Evolutionary conservation across 2,797 vertebrate species (phyloP).

Genomic region (Zalophus californianus): DNA sequence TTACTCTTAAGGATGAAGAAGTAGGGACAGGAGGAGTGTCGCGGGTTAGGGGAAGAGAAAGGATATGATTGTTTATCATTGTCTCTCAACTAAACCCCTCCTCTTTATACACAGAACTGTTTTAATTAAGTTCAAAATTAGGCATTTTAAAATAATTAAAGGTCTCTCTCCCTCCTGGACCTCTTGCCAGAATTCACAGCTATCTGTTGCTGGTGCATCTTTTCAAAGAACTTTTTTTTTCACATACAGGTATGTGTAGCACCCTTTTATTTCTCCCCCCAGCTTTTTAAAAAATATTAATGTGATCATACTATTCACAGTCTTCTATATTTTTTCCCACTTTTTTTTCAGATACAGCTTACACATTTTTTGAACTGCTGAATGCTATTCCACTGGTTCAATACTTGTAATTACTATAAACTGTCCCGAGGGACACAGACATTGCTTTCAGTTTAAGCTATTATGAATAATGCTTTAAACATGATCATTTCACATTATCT

Average conservation of each 20-base stretch:
- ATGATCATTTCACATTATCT: neutral
- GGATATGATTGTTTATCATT: neutral
- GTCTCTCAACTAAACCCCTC: neutral
- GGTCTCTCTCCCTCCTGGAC: neutral
- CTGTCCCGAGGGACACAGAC: neutral
- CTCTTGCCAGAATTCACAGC: neutral
- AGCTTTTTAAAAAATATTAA: neutral
- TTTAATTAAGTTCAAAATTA: slow-evolving; percentile 46
- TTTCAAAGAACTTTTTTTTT: slow-evolving; percentile 16
- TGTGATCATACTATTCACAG: neutral
- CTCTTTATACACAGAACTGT: neutral
- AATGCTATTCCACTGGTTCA: neutral
- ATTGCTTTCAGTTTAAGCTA: neutral
- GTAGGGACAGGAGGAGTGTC: neutral
- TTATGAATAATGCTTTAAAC: neutral
- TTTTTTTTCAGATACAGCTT: neutral
- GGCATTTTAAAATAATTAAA: neutral
- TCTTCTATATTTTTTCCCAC: neutral
- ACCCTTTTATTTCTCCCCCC: neutral
- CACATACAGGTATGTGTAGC: neutral
- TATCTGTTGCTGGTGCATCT: neutral
- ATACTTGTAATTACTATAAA: neutral
- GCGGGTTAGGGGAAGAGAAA: neutral
- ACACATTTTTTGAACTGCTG: neutral
- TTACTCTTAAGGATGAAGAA: neutral